Base-by-base conservation (phyloP, 1,140 invertebrate genomes). In the Drosophila tristis region DNA sequence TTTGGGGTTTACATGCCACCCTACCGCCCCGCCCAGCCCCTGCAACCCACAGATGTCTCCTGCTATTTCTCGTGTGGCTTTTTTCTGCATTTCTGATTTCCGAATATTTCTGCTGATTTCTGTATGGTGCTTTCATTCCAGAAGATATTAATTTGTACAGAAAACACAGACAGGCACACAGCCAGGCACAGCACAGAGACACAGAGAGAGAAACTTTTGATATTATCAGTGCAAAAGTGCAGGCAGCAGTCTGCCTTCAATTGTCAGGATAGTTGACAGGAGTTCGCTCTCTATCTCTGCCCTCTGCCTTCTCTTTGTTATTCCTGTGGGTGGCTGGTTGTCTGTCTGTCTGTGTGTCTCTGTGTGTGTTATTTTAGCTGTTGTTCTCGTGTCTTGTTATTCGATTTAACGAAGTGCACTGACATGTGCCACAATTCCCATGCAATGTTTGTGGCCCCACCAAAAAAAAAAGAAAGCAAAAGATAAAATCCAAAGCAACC, bases 401-500 rank as follows among this genome's bases (percentile, higher is more conserved):
- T 70, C 48, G 56, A 76, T 77, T 76, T 76, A 68, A 77, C 64
- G 63, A 68, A 70, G 57, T 55, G 72, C 60, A 74, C 59, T 54
- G 70, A 48, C 68, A 74, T 73, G 70, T 74, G 72, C 4, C 31
- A 61, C 48, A 49, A 48, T 74, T 74, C 72, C 29, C 59, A 74
- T 11, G 39, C 42, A 11, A 42, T 39, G 13, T 50, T 74, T 16
- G 50, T 29, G 20, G 16, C 35, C 23, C 8, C 31, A 8, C 2
- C 31, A 8, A 3, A 9, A 20, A 20, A 20, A 20, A 20, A 20
- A 20, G 20, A 55, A 49, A 49, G 16, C 48, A 39, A 20, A 6
- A 39, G 20, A 5, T 70, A 29, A 23, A 39, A 29, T 51, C 35
- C 50, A 39, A 71, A 51, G 42, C 58, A 26, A 5, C 25, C 25